Evolutionary conservation across 2,797 vertebrate genomes (phyloP).

Genomic region (Morelia viridis): DNA sequence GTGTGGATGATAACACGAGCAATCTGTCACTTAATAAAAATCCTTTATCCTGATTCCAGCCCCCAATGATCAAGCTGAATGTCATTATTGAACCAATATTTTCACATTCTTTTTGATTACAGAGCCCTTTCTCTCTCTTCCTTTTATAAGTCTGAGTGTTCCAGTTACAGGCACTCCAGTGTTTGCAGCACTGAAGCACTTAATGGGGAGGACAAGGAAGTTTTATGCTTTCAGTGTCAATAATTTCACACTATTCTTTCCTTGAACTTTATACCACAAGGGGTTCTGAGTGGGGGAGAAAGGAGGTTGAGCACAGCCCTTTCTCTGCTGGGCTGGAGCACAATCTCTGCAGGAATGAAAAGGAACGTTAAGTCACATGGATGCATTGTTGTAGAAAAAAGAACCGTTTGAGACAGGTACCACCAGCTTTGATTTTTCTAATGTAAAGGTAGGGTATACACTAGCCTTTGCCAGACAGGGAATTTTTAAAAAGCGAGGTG

Average conservation of each 20-base stretch:
- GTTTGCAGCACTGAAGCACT: not conserved
- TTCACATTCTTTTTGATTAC: too few species aligned
- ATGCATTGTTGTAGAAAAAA: slow-evolving; percentile 5
- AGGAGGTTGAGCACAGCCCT: not conserved
- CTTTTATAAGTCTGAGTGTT: too few species aligned
- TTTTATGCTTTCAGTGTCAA: not conserved
- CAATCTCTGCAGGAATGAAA: not conserved
- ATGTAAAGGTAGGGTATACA: not conserved
- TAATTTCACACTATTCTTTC: not conserved
- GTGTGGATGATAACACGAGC: too few species aligned
- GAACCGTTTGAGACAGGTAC: not conserved
- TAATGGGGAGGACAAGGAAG: not conserved
- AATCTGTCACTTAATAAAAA: too few species aligned
- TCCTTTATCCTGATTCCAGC: too few species aligned
- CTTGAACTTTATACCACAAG: not conserved
- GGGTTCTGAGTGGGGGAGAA: not conserved
- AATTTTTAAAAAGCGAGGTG: not conserved
- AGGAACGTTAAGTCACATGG: not conserved
- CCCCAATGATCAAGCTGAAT: too few species aligned
- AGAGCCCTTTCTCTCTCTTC: too few species aligned
- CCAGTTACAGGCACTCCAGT: not conserved
- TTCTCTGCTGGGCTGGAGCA: not conserved
- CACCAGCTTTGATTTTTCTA: not conserved
- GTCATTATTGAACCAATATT: too few species aligned
- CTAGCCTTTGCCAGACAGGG: not conserved